A percentile compares a stretch with the other conserved stretches of the same genome.
Conservation (phyloP, 2,888 invertebrate genomes). For the Autographa gamma region DNA sequence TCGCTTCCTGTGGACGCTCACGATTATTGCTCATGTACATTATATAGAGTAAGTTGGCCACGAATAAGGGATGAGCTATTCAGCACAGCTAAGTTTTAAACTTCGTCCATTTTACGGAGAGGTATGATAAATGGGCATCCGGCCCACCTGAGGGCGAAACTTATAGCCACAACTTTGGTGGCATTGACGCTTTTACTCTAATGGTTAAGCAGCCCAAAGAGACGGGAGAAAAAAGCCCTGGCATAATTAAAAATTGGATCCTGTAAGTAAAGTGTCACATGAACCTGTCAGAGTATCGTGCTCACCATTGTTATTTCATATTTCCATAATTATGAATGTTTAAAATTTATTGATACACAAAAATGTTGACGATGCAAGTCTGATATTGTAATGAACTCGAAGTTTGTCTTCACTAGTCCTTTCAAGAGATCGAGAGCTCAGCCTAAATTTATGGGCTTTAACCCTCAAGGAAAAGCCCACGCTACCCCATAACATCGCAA, state of each 20-base stretch:
- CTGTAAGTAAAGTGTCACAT: neutral
- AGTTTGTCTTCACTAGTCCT: neutral
- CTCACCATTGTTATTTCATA: no score
- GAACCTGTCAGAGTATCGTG: no score
- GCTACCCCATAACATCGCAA: constrained; percentile 29
- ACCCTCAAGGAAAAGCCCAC: constrained; percentile 15
- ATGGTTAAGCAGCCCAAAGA: constrained; percentile 15
- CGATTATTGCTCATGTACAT: constrained; percentile 55
- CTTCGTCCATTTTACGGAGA: constrained; percentile 45
- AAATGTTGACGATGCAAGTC: neutral
- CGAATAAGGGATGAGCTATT: constrained; percentile 31
- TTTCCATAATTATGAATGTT: no score
- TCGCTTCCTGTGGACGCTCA: constrained; percentile 69
- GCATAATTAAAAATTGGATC: neutral
- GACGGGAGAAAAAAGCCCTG: neutral
- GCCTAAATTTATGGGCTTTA: constrained; percentile 27
- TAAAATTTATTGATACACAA: no score
- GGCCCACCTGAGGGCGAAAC: constrained; percentile 50
- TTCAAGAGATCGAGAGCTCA: constrained; percentile 6
- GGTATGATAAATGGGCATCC: constrained; percentile 52
- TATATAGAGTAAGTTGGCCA: constrained; percentile 24
- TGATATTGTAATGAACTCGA: neutral
- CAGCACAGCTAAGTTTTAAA: constrained; percentile 45
- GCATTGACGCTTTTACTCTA: constrained; percentile 35
- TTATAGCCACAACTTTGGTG: constrained; percentile 30